These are phyloP conservation scores for Latrodectus hesperus DNA, from an alignment of 2,888 invertebrate species.

Conservation along the genomic window DNA sequence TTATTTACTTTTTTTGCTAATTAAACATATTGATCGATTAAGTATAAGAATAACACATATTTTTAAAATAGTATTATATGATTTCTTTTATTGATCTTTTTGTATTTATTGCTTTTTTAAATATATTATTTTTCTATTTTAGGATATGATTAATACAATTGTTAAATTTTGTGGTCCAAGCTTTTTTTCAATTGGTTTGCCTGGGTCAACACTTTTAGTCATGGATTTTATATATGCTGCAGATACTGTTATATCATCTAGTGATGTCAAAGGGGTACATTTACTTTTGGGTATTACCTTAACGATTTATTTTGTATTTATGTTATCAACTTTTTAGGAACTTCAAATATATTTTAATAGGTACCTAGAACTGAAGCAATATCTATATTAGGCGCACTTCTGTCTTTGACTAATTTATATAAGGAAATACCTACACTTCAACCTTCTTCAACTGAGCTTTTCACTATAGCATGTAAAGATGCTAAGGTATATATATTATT, in stretches of 20 bases:
- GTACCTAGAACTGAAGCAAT: slow-evolving; percentile 93
- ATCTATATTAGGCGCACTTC: slow-evolving; percentile 88
- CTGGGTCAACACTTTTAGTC: slow-evolving; percentile 89
- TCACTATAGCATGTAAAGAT: slow-evolving; percentile 81
- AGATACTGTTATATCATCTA: slow-evolving; percentile 87
- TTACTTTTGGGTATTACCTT: not conserved
- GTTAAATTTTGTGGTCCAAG: slow-evolving; percentile 87
- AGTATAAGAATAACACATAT: too few species aligned
- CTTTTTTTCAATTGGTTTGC: slow-evolving; percentile 81
- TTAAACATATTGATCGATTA: not conserved
- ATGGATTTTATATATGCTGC: slow-evolving; percentile 93
- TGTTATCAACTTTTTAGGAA: not conserved
- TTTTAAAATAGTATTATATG: too few species aligned
- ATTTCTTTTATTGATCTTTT: too few species aligned
- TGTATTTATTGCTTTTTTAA: not conserved
- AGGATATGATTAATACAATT: slow-evolving; percentile 85
- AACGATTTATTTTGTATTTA: not conserved
- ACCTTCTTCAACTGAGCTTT: slow-evolving; percentile 80
- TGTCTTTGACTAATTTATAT: slow-evolving; percentile 85
- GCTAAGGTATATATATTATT: slow-evolving; percentile 79
- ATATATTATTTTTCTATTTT: slow-evolving; percentile 71
- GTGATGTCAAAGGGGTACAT: slow-evolving; percentile 76
- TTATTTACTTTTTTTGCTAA: not conserved
- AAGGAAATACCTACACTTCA: slow-evolving; percentile 82
- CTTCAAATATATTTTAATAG: slow-evolving; percentile 73